Conservation (phyloP, 2,888 invertebrate genomes). For the Dysmachus trigonus region DNA sequence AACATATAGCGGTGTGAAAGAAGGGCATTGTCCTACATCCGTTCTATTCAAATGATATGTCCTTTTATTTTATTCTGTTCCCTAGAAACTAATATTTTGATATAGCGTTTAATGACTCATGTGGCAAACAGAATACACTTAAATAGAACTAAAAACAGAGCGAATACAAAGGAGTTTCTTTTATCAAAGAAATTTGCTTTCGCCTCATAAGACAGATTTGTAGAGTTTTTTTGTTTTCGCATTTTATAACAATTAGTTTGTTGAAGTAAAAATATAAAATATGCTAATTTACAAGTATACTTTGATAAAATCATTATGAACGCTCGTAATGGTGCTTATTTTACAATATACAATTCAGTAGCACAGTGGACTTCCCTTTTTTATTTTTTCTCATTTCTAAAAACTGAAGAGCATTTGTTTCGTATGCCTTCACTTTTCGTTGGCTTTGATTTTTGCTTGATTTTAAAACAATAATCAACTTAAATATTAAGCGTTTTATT, state of each 20-base stretch:
- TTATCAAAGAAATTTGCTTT: not conserved
- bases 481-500: conserved; percentile 41
- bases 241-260: not conserved
- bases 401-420: not conserved
- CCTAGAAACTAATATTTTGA: not conserved
- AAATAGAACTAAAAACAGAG: not conserved
- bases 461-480: conserved; percentile 34
- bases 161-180: not conserved
- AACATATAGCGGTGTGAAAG: not conserved
- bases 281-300: not conserved
- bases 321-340: not conserved
- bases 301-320: not conserved
- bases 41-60: conserved; percentile 30
- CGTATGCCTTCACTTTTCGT: conserved; percentile 2
- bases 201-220: conserved; percentile 13
- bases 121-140: not conserved
- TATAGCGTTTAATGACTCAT: not conserved
- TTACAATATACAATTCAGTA: not conserved
- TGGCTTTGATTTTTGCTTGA: conserved; percentile 3
- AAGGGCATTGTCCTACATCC: not conserved
- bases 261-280: not conserved
- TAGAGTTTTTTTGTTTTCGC: not conserved
- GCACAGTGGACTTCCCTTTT: not conserved
- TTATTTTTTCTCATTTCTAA: no score
- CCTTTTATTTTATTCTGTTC: not conserved